phyloP scores from a whole-genome alignment of 1,140 invertebrate genomes.

The Scaptomyza montana region DNA sequence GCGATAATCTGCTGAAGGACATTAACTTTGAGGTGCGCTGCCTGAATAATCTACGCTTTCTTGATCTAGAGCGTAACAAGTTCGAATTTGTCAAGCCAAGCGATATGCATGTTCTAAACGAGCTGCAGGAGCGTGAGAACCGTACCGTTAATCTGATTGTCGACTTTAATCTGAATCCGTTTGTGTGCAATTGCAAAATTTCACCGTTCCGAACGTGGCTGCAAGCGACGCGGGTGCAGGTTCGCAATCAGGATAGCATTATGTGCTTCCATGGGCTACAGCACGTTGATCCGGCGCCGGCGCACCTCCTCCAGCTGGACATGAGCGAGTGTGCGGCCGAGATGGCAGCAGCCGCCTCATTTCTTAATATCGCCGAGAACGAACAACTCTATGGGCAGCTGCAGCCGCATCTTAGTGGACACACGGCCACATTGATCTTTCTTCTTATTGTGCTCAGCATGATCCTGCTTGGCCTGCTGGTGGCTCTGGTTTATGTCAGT shows the following conservation, averaged over 20 bases:
- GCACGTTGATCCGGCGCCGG: slow-evolving; percentile 62
- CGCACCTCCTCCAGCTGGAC: slow-evolving; percentile 82
- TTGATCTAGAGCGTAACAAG: slow-evolving; percentile 89
- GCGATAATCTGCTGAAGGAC: slow-evolving; percentile 87
- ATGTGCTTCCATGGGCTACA: slow-evolving; percentile 84
- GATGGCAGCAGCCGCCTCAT: slow-evolving; percentile 71
- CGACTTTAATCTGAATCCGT: slow-evolving; percentile 88
- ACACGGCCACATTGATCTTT: slow-evolving; percentile 85
- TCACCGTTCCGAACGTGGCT: slow-evolving; percentile 88
- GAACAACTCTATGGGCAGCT: slow-evolving; percentile 54
- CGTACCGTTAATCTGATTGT: slow-evolving; percentile 86
- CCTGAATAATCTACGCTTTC: slow-evolving; percentile 87
- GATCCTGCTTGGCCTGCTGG: slow-evolving; percentile 85
- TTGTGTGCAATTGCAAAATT: slow-evolving; percentile 88
- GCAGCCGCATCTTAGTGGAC: slow-evolving; percentile 71
- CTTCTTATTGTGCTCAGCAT: slow-evolving; percentile 86
- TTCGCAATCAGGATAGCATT: slow-evolving; percentile 86
- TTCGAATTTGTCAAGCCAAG: slow-evolving; percentile 86
- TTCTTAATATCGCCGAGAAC: slow-evolving; percentile 63
- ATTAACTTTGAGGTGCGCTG: slow-evolving; percentile 89
- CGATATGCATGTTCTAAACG: slow-evolving; percentile 87
- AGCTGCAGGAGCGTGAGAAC: slow-evolving; percentile 84
- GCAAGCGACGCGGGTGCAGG: slow-evolving; percentile 86
- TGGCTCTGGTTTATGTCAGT: slow-evolving; percentile 86
- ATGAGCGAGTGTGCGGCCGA: slow-evolving; percentile 77